Percentiles rank a stretch among this genome's conserved stretches.
These are phyloP conservation scores for Rhagium mordax DNA, from an alignment of 2,888 invertebrate genomes.

Conservation along the genomic window DNA sequence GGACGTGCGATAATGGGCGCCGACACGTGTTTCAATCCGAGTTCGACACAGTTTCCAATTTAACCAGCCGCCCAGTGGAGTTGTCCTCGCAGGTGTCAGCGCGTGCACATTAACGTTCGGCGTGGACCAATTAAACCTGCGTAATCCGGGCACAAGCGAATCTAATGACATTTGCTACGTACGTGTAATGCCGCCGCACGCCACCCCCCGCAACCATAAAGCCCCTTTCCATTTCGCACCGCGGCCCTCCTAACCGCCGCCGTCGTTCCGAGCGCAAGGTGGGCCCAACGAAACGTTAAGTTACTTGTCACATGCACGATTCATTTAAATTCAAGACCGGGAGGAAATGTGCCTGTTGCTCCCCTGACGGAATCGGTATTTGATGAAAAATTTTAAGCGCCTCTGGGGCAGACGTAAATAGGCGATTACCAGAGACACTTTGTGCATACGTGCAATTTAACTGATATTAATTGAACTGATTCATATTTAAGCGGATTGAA, in stretches of 20 bases:
- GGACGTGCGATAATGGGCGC: background rate
- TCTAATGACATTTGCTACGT: slow-evolving; percentile 4
- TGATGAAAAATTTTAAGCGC: background rate
- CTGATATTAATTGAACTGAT: no score
- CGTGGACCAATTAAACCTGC: slow-evolving; percentile 8
- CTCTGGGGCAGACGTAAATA: background rate
- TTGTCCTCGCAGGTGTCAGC: slow-evolving; percentile 20
- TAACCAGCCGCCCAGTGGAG: background rate
- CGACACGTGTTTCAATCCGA: background rate
- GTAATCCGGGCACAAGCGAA: background rate
- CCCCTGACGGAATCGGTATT: background rate
- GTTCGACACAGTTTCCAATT: background rate
- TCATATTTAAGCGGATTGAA: no score
- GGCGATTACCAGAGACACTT: background rate
- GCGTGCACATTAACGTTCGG: background rate
- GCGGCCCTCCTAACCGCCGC: background rate
- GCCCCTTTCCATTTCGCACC: background rate
- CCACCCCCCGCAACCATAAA: background rate
- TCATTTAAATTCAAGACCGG: slow-evolving; percentile 18
- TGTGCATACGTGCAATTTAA: background rate
- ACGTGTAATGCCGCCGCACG: background rate
- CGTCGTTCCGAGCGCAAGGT: background rate
- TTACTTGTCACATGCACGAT: slow-evolving; percentile 7
- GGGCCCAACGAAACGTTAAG: slow-evolving; percentile 15
- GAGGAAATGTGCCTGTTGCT: slow-evolving; percentile 9